Evolutionary conservation across 2,113 vertebrate species (phyloP), one percentile per base, ranked within the genome.

Genomic region (Trematocara zebra): DNA sequence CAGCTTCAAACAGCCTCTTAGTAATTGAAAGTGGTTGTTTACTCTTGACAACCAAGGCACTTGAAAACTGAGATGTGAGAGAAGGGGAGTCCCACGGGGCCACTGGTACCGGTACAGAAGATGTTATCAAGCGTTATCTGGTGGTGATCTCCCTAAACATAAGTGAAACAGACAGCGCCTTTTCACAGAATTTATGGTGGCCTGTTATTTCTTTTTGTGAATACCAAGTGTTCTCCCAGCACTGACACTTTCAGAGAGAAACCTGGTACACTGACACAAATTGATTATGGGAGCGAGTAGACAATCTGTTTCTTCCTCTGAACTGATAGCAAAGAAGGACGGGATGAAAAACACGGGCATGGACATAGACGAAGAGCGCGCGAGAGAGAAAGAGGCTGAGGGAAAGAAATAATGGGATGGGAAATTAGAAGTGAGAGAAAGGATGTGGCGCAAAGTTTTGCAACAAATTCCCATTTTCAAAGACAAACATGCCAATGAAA

Each of bases 151-250:
- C 82, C 76, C 83, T 84, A 83, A 89, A 89, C 85, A 85, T 88
- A 86, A 91, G 88, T 87, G 91, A 91, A 90, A 86, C 87, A 83
- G 91, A 92, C 89, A 83, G 76, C 20, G 28, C 17, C 81, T 85
- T 91, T 91, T 88, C 56, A 52, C 76, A 86, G 90, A 90, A 94
- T 95, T 92, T 91, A 95, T 87, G 83, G 91, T 87, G 84, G 67
- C 57, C 91, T 83, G 91, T 94, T 93, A 92, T 90, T 92, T 91
- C 78, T 90, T 93, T 93, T 95, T 57, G 88, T 90, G 92, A 94
- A 95, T 94, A 90, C 85, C 85, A 91, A 93, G 87, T 80, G 80
- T 87, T 88, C 86, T 90, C 82, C 72, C 80, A 61, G 91, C 87
- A 78, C 81, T 90, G 88, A 83, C 87, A 87, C 83, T 85, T 94